Evolutionary conservation across 2,888 invertebrate genomes (phyloP), one percentile per base, ranked within the genome.

Genomic region (Heteropelma amictum): DNA sequence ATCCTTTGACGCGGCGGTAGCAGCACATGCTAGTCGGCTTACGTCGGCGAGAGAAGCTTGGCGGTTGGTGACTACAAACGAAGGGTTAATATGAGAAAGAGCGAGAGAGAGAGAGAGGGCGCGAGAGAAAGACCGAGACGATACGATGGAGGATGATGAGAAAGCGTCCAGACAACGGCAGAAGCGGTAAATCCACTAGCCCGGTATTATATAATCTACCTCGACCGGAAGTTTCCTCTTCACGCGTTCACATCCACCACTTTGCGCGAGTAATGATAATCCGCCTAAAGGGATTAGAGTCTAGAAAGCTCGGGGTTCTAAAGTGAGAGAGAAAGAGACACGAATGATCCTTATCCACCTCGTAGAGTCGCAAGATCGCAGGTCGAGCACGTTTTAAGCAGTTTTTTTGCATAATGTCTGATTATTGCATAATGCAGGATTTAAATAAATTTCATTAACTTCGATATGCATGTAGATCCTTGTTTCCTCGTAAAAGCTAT

Each of bases 211-310:
- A 58, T 53, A 40, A 60, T 60, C 68, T 42, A 64, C 61, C 35
- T 53, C 54, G 40, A 12, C 21, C 26, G 17, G 28, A 56, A 23
- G 54, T 47, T 54, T 54, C 61, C 70, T 63, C 61, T 53, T 69
- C 67, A 51, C 61, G 63, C 61, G 42, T 42, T 33, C 30, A 33
- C 49, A 56, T 68, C 61, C 56, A 75, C 72, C 77, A 76, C 81
- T 80, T 79, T 79, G 77, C 74, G 77, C 82, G 71, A 49, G 77
- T 82, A 82, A 83, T 83, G 82, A 82, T 82, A 80, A 82, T 82
- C 80, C 74, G 76, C 58, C 51, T 82, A 82, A 83, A 78, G 77
- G 76, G 82, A 83, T 83, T 79, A 76, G 72, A 78, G 68, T 72
- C 70, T 75, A 76, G 77, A 58, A 76, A 65, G 51, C 70, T 51